Evolutionary conservation across 1,140 invertebrate species (phyloP).

Genomic region (Paraescarpia echinospica): DNA sequence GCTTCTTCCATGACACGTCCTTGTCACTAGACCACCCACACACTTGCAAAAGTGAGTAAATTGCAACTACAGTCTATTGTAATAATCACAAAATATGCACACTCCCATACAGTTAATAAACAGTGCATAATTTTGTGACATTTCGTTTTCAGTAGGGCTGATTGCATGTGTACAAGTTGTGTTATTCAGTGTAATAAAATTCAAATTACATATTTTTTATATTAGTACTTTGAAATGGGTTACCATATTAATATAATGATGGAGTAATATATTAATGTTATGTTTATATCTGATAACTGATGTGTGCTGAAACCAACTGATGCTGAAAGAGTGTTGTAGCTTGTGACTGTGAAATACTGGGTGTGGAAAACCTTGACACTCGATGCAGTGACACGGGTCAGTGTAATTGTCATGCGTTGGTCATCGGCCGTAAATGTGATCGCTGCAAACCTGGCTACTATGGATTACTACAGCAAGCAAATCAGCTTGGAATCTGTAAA

Average conservation of each 20-base stretch:
- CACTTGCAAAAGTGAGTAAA: conserved; percentile 19
- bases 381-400: conserved; percentile 66
- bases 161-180: too few relatives aligned
- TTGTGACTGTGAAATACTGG: conserved; percentile 85
- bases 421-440: conserved; percentile 61
- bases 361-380: conserved; percentile 74
- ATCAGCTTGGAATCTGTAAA: conserved; percentile 70
- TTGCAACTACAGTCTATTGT: background rate
- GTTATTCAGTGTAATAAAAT: background rate
- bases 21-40: conserved; percentile 15
- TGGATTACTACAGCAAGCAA: conserved; percentile 73
- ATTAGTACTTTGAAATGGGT: too few relatives aligned
- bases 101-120: too few relatives aligned
- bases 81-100: background rate
- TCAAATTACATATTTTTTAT: too few relatives aligned
- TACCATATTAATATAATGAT: too few relatives aligned
- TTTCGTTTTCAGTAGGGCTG: too few relatives aligned
- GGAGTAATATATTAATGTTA: too few relatives aligned
- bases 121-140: too few relatives aligned
- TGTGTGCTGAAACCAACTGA: too few relatives aligned
- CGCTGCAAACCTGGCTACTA: conserved; percentile 69
- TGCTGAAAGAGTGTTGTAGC: background rate
- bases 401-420: conserved; percentile 61
- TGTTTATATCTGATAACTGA: too few relatives aligned
- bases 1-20: conserved; percentile 22